phyloP scores from a whole-genome alignment of 2,113 vertebrate species.

The Phoenicopterus ruber region DNA sequence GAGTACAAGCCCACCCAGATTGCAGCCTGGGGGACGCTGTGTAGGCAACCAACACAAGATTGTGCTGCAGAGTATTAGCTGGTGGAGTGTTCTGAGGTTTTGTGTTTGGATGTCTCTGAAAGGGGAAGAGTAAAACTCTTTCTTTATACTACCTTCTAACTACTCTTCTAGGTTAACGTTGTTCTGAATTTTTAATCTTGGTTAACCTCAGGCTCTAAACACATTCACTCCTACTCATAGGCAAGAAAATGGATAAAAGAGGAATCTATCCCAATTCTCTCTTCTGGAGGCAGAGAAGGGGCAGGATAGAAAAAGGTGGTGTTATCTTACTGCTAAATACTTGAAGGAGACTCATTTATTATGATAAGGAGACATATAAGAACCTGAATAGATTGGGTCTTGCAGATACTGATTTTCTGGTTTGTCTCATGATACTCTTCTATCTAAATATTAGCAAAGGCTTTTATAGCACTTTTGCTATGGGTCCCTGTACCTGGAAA shows the following conservation, averaged over 20 bases:
- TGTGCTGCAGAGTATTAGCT: not conserved
- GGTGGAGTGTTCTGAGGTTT: not conserved
- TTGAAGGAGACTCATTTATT: not conserved
- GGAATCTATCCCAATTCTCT: not conserved
- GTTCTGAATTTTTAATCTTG: not conserved
- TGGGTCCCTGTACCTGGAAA: not conserved
- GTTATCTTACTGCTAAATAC: not conserved
- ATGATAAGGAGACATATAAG: not conserved
- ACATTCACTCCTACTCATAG: not conserved
- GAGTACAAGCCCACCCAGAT: not conserved
- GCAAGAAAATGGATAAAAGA: not conserved
- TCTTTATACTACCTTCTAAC: not conserved
- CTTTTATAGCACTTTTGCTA: not conserved
- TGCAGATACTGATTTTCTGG: not conserved
- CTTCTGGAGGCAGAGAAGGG: not conserved
- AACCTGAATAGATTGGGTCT: not conserved
- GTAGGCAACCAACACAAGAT: not conserved
- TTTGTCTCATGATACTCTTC: not conserved
- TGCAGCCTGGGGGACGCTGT: not conserved
- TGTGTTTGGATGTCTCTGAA: not conserved
- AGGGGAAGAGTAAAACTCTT: not conserved
- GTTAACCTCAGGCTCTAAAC: not conserved
- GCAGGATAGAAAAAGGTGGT: not conserved
- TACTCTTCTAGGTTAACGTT: not conserved
- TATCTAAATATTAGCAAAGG: not conserved